A percentile compares a stretch with the other conserved stretches of the same genome.
Evolutionary conservation across 1,140 invertebrate genomes (phyloP).

Genomic region (Steinernema feltiae): DNA sequence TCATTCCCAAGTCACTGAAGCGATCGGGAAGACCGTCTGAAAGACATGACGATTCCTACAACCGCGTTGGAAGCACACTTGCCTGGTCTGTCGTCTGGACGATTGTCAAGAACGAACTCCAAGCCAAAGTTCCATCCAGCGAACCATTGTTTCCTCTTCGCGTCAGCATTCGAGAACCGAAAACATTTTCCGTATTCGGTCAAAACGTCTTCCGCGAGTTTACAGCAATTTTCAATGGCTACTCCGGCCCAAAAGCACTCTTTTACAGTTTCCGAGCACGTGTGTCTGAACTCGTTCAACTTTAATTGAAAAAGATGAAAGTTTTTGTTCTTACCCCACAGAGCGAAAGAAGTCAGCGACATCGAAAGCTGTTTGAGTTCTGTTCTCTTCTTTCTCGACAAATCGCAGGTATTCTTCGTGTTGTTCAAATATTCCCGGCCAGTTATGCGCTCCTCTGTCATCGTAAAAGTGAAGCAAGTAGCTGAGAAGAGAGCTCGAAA

Average conservation of each 20-base stretch:
- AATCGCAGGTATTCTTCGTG: conserved; percentile 18
- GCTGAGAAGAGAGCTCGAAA: not conserved
- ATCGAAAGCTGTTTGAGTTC: not conserved
- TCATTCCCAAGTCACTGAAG: conserved; percentile 1
- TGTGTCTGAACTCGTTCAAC: not conserved
- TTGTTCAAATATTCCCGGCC: not conserved
- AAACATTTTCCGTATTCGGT: conserved; percentile 30
- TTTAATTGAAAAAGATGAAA: not conserved
- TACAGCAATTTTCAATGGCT: conserved; percentile 20
- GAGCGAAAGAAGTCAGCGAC: conserved; percentile 15
- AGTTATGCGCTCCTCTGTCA: not conserved
- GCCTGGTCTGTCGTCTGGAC: not conserved
- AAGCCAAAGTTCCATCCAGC: conserved; percentile 27
- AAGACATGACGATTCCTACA: not conserved
- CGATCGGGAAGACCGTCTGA: not conserved
- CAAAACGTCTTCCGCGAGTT: conserved; percentile 8
- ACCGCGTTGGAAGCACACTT: not conserved
- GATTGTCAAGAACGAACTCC: conserved; percentile 18
- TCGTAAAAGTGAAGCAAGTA: conserved; percentile 23
- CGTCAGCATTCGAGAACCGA: conserved; percentile 17
- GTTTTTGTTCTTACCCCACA: not conserved
- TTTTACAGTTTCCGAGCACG: conserved; percentile 18
- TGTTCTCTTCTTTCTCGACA: not conserved
- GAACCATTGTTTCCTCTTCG: conserved; percentile 25
- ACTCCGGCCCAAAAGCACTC: conserved; percentile 22